These are phyloP conservation scores for Pao palembangensis DNA, from an alignment of 2,113 vertebrate genomes.

Conservation along the genomic window DNA sequence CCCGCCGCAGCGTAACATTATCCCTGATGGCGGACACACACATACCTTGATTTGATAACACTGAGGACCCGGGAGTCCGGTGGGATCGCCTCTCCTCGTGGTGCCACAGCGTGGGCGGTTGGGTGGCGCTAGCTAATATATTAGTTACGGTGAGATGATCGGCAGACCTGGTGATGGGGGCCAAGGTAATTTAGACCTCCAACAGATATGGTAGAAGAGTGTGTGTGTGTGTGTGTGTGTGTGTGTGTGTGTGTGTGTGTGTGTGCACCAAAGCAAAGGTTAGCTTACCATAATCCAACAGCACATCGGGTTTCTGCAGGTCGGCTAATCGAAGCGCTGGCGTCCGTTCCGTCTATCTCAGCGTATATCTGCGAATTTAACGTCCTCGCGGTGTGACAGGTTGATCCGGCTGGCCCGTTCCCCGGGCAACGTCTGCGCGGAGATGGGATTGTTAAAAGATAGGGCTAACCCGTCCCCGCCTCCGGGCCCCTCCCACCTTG, in stretches of 20 bases:
- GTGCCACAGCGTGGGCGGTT: conserved; percentile 37
- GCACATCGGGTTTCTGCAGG: conserved; percentile 28
- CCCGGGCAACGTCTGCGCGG: conserved; percentile 27
- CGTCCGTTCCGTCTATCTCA: conserved; percentile 13
- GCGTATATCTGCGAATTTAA: conserved; percentile 28
- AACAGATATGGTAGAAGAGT: conserved; percentile 70
- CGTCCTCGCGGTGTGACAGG: background rate
- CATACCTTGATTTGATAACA: conserved; percentile 25
- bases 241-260: conserved; percentile 17
- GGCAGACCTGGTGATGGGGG: conserved; percentile 47
- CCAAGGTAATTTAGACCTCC: conserved; percentile 73
- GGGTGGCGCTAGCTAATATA: conserved; percentile 69
- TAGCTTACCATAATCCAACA: conserved; percentile 37
- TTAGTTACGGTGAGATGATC: conserved; percentile 59
- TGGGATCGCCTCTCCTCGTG: conserved; percentile 18
- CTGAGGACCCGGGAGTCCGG: conserved; percentile 28
- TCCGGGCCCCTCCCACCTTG: conserved; percentile 12
- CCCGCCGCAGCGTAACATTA: conserved; percentile 23
- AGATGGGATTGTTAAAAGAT: conserved; percentile 50
- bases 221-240: conserved; percentile 23
- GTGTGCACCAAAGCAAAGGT: conserved; percentile 39
- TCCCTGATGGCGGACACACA: conserved; percentile 37
- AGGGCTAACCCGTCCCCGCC: conserved; percentile 31
- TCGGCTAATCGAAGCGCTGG: conserved; percentile 18
- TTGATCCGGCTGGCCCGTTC: background rate